These are phyloP conservation scores for Philantomba maxwellii DNA, from an alignment of 2,113 vertebrate species.

Conservation along the genomic window DNA sequence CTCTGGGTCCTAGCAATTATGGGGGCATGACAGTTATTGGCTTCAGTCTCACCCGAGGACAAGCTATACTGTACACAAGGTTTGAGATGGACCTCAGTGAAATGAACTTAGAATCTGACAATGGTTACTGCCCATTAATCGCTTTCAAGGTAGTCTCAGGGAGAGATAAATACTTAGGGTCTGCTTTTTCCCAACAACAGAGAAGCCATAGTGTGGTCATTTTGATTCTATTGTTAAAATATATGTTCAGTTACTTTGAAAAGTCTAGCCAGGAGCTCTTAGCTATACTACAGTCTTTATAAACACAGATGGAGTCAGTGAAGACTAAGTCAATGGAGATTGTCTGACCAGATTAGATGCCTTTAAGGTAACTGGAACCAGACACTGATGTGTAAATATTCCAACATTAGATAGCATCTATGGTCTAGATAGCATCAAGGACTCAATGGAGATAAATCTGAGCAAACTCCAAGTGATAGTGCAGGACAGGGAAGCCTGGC, in stretches of 20 bases:
- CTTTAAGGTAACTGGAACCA: background rate
- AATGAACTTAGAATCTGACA: background rate
- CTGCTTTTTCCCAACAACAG: background rate
- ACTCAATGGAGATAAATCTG: background rate
- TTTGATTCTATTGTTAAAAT: background rate
- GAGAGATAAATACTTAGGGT: background rate
- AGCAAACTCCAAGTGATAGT: background rate
- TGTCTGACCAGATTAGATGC: background rate
- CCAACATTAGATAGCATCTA: background rate
- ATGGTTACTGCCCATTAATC: too few species aligned
- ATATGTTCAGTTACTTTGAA: background rate
- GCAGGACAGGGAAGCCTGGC: background rate
- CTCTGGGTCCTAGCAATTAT: conserved; percentile 7
- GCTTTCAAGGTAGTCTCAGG: background rate
- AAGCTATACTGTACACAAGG: background rate
- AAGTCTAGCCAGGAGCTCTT: background rate
- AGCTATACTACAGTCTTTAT: background rate
- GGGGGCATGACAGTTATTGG: background rate
- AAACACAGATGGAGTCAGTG: background rate
- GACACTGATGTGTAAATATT: background rate
- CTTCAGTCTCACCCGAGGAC: background rate
- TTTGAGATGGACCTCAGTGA: background rate
- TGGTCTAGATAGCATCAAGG: background rate
- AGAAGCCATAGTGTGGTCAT: background rate
- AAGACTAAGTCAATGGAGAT: background rate